Conservation (phyloP, 2,113 vertebrate species). For the Parotia lawesii region DNA sequence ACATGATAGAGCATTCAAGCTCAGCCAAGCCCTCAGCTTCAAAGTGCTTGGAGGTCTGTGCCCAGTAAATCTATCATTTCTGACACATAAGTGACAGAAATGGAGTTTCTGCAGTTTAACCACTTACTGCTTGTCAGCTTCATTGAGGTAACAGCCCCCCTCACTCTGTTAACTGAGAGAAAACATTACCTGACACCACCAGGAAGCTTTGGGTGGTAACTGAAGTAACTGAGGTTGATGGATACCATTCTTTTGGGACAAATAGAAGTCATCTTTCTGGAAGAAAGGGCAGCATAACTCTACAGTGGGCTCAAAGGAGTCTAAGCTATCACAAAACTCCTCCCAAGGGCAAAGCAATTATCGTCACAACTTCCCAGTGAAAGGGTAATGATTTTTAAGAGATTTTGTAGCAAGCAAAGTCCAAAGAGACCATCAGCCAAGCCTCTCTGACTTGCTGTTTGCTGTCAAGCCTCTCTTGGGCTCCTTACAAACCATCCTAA, state of each 20-base stretch:
- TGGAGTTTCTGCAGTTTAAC: slow-evolving; percentile 10
- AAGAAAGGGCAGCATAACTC: not conserved
- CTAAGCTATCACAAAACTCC: not conserved
- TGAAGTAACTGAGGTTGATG: not conserved
- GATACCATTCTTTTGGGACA: not conserved
- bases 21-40: not conserved
- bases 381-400: not conserved
- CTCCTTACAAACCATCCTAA: not conserved
- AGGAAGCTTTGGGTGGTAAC: not conserved
- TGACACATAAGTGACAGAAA: slow-evolving; percentile 28
- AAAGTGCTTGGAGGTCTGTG: not conserved
- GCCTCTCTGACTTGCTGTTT: not conserved
- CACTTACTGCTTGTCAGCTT: not conserved
- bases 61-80: slow-evolving; percentile 19
- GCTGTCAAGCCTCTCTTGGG: not conserved
- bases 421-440: not conserved
- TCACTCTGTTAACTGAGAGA: not conserved
- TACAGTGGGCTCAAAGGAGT: not conserved
- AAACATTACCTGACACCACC: not conserved
- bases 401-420: not conserved
- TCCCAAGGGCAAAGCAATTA: not conserved
- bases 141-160: not conserved
- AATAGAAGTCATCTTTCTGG: not conserved
- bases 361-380: not conserved
- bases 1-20: not conserved